Percentiles rank a stretch among this genome's conserved stretches.
phyloP scores from a whole-genome alignment of 2,888 invertebrate species.

The Alentia gelatinosa region DNA sequence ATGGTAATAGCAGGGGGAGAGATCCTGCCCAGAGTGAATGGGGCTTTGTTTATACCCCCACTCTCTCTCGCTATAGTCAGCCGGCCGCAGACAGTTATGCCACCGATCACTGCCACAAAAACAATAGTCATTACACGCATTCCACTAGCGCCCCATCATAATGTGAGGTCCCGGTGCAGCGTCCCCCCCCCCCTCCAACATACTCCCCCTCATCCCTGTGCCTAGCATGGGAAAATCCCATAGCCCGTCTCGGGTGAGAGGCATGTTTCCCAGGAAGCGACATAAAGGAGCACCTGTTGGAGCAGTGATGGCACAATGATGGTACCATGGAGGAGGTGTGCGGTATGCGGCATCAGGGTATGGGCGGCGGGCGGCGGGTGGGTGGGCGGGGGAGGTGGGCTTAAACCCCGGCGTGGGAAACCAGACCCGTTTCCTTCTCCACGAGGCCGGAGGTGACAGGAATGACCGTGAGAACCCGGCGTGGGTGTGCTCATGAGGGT shows the following conservation, averaged over 20 bases:
- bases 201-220: background rate
- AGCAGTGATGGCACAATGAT: background rate
- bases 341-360: background rate
- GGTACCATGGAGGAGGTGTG: background rate
- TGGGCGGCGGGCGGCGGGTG: background rate
- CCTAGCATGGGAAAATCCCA: background rate
- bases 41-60: background rate
- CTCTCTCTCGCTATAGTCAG: background rate
- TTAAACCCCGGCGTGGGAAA: background rate
- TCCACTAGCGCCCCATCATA: background rate
- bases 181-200: background rate
- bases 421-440: background rate
- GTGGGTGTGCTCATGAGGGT: background rate
- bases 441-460: background rate
- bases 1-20: constrained; percentile 21
- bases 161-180: background rate
- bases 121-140: background rate
- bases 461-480: constrained; percentile 9
- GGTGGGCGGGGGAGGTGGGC: background rate
- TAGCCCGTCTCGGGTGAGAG: too few relatives aligned
- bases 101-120: constrained; percentile 16
- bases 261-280: background rate
- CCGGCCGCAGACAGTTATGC: background rate
- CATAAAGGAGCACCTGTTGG: background rate
- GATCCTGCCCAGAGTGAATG: background rate